These are phyloP conservation scores for Drosophila saltans DNA, from an alignment of 1,140 invertebrate genomes.

Conservation along the genomic window DNA sequence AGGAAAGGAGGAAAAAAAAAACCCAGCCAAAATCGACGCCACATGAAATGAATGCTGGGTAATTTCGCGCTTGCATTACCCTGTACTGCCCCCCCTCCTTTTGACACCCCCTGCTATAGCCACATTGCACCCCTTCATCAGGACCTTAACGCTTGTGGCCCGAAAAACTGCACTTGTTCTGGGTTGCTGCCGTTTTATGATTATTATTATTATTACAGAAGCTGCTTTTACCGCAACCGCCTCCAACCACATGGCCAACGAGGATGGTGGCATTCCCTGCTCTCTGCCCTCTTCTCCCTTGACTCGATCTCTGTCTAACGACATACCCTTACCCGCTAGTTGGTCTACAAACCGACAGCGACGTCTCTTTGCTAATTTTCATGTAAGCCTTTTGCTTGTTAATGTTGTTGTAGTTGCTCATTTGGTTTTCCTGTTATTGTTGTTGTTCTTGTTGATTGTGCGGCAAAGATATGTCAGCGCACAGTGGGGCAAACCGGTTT, in stretches of 20 bases:
- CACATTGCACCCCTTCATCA: slow-evolving; percentile 8
- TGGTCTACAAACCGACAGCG: slow-evolving; percentile 7
- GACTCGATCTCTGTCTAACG: background rate
- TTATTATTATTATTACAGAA: slow-evolving; percentile 71
- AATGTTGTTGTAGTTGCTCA: slow-evolving; percentile 50
- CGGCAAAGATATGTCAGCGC: slow-evolving; percentile 40
- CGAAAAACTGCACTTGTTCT: slow-evolving; percentile 34
- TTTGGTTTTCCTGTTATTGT: slow-evolving; percentile 34
- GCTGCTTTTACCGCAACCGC: background rate
- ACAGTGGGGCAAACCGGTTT: slow-evolving; percentile 26
- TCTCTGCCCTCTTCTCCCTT: background rate
- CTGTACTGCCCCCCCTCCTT: background rate
- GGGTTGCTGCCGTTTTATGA: slow-evolving; percentile 57
- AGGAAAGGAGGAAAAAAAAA: background rate
- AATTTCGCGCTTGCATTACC: slow-evolving; percentile 44
- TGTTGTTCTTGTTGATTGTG: slow-evolving; percentile 30
- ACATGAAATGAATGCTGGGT: slow-evolving; percentile 26
- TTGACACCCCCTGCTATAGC: background rate
- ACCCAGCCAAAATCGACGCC: slow-evolving; percentile 9
- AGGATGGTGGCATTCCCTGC: background rate
- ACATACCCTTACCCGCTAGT: background rate
- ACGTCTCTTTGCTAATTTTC: slow-evolving; percentile 61
- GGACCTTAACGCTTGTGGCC: slow-evolving; percentile 19
- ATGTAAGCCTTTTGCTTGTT: slow-evolving; percentile 69
- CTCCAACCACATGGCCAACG: background rate